A percentile compares a stretch with the other conserved stretches of the same genome.
Evolutionary conservation across 2,888 invertebrate genomes (phyloP).

Genomic region (Tiliacea citrago): DNA sequence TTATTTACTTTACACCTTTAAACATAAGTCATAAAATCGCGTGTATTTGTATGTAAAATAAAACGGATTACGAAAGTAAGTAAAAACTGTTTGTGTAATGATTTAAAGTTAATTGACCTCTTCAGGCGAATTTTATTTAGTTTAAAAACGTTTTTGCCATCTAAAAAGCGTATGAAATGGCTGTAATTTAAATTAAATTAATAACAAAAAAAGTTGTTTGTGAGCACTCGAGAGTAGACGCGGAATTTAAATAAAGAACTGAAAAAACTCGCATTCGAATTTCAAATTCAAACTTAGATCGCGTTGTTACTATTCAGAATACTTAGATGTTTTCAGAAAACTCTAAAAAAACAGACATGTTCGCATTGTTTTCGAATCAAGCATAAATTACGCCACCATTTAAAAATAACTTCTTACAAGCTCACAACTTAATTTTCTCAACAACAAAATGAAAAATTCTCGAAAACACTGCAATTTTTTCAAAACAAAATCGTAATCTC

Average conservation of each 20-base stretch:
- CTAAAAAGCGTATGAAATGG: conserved; percentile 40
- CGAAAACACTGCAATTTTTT: conserved; percentile 3
- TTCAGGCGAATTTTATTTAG: conserved; percentile 45
- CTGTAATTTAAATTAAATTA: not conserved
- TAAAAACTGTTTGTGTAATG: conserved; percentile 49
- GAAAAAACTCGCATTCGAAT: conserved; percentile 4
- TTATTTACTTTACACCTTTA: conserved; percentile 19
- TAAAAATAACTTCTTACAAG: conserved; percentile 30
- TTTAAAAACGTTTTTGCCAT: conserved; percentile 24
- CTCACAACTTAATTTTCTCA: not conserved
- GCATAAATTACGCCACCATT: conserved; percentile 17
- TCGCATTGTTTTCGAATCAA: conserved; percentile 21
- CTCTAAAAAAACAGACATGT: conserved; percentile 9
- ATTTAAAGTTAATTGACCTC: conserved; percentile 61
- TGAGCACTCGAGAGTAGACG: not conserved
- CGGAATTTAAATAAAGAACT: not conserved
- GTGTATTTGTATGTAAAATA: conserved; percentile 31
- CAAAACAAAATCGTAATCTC: conserved; percentile 18
- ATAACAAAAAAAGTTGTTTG: not conserved
- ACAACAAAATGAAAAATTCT: not conserved
- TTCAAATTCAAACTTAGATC: conserved; percentile 16
- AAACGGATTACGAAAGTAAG: conserved; percentile 55
- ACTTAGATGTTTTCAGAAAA: conserved; percentile 7
- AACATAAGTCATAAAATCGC: conserved; percentile 35
- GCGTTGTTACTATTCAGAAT: not conserved